Percentiles rank a stretch among this genome's conserved stretches.
Conservation (phyloP, 2,888 invertebrate genomes). For the Rhagophthalmus giganteus region DNA sequence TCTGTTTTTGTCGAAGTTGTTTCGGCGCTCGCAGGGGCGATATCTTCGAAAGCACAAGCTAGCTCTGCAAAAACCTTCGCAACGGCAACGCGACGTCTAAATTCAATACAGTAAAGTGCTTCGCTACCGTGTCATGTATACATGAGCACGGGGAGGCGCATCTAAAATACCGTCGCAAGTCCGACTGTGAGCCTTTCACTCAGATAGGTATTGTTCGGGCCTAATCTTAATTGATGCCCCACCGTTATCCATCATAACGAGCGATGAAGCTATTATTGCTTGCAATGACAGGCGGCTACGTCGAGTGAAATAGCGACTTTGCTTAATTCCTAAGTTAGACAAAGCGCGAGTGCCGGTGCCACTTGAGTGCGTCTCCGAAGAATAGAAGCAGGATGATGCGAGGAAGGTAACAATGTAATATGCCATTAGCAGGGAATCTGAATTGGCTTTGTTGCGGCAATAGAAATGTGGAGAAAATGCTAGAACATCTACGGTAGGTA, state of each 20-base stretch:
- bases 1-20: constrained; percentile 34
- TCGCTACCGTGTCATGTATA: constrained; percentile 41
- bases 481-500: constrained; percentile 29
- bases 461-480: constrained; percentile 27
- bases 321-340: constrained; percentile 29
- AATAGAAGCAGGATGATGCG: constrained; percentile 42
- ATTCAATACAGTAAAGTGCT: constrained; percentile 58
- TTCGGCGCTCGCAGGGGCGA: constrained; percentile 35
- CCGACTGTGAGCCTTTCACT: constrained; percentile 40
- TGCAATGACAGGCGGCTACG: constrained; percentile 46
- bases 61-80: constrained; percentile 47
- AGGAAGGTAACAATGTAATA: constrained; percentile 58
- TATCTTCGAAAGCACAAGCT: constrained; percentile 43
- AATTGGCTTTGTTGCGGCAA: constrained; percentile 56
- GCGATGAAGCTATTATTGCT: constrained; percentile 48
- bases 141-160: constrained; percentile 36
- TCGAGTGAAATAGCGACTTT: constrained; percentile 29
- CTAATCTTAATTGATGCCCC: constrained; percentile 57
- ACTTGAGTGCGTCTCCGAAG: constrained; percentile 46
- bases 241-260: constrained; percentile 56
- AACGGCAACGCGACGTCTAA: constrained; percentile 48
- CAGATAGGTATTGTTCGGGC: constrained; percentile 54
- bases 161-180: constrained; percentile 35
- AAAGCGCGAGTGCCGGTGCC: constrained; percentile 38
- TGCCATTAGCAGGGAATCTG: constrained; percentile 58